Evolutionary conservation across 2,888 invertebrate genomes (phyloP).

Genomic region (Drosophila multiciliata): DNA sequence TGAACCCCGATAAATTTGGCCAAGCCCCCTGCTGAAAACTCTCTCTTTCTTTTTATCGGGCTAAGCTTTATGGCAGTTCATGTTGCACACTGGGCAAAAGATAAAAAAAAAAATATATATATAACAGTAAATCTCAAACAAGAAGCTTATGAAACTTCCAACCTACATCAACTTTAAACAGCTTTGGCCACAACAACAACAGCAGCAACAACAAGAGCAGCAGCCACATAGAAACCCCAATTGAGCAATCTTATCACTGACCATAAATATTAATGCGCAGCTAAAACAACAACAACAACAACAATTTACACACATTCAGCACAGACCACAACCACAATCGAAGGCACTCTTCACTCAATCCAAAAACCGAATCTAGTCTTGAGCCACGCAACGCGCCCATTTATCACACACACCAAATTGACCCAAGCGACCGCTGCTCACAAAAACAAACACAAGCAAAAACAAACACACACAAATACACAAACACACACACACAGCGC

Average conservation of each 20-base stretch:
- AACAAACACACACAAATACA: slow-evolving; percentile 15
- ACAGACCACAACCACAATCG: slow-evolving; percentile 34
- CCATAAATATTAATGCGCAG: slow-evolving; percentile 68
- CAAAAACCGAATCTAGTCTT: slow-evolving; percentile 45
- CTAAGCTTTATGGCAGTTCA: slow-evolving; percentile 48
- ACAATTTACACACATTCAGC: slow-evolving; percentile 23
- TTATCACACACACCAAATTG: slow-evolving; percentile 77
- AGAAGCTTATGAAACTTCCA: slow-evolving; percentile 70
- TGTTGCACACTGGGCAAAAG: slow-evolving; percentile 29
- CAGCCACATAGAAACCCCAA: slow-evolving; percentile 51
- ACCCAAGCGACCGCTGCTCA: slow-evolving; percentile 68
- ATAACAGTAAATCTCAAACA: slow-evolving; percentile 25
- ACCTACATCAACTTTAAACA: slow-evolving; percentile 75
- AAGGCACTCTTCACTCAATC: slow-evolving; percentile 28
- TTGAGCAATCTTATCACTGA: slow-evolving; percentile 77
- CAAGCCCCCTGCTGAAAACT: not conserved
- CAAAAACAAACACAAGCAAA: slow-evolving; percentile 16
- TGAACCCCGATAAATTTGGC: slow-evolving; percentile 3
- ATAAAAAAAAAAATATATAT: slow-evolving; percentile 29
- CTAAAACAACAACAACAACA: slow-evolving; percentile 35
- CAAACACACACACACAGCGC: slow-evolving; percentile 8
- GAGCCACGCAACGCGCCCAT: slow-evolving; percentile 74
- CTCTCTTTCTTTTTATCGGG: slow-evolving; percentile 18
- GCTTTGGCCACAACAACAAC: slow-evolving; percentile 33
- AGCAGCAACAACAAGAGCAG: slow-evolving; percentile 5